Evolutionary conservation across 37 sponge, comb jelly and placozoan genomes (phyloP).

Genomic region (Hexactinellida sp.): DNA sequence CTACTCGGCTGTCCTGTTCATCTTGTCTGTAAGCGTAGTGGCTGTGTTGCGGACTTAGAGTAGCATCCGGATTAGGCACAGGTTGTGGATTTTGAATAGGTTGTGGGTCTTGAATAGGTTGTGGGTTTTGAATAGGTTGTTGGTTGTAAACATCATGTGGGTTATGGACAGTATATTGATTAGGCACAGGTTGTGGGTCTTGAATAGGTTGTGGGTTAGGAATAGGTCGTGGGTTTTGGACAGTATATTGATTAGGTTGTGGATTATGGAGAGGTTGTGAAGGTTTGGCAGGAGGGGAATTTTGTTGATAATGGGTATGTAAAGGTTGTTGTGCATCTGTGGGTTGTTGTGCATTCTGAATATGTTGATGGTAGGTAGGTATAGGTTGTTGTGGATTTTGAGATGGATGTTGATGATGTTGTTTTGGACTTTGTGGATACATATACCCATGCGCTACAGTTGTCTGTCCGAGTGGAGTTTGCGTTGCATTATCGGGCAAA

Average conservation of each 20-base stretch:
- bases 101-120: neutral
- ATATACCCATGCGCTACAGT: too few species aligned
- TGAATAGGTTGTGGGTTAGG: neutral
- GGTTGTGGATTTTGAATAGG: neutral
- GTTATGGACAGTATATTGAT: too few species aligned
- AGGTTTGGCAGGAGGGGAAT: neutral
- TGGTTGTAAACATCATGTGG: too few species aligned
- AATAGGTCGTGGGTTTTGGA: neutral
- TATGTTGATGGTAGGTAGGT: neutral
- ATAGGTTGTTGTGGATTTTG: neutral
- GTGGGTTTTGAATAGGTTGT: neutral
- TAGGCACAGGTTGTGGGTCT: neutral
- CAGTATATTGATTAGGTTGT: neutral
- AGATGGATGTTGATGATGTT: neutral
- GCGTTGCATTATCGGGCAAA: neutral
- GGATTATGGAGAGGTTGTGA: neutral
- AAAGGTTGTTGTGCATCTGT: neutral
- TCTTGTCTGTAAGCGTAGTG: too few species aligned
- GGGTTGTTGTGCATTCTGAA: neutral
- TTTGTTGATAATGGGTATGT: neutral
- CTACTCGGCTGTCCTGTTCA: too few species aligned
- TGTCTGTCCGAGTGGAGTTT: too few species aligned
- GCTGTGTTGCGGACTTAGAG: too few species aligned
- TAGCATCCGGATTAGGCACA: too few species aligned
- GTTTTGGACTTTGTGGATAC: neutral